Evolutionary conservation across 1,140 invertebrate species (phyloP).

Genomic region (Drosophila willistoni): DNA sequence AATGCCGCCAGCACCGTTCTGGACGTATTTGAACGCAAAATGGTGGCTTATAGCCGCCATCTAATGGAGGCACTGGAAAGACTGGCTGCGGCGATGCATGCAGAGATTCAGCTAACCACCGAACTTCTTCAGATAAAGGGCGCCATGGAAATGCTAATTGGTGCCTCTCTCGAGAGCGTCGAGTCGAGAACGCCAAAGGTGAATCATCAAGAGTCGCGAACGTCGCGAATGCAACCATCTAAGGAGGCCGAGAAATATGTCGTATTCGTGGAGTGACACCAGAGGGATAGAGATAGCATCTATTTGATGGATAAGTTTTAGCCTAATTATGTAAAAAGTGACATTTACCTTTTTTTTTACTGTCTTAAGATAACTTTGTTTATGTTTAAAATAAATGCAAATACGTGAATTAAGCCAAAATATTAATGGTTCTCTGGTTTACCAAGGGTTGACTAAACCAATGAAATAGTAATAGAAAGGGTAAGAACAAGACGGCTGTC

Average conservation of each 20-base stretch:
- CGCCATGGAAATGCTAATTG: conserved; percentile 87
- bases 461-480: too few species aligned
- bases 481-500: too few species aligned
- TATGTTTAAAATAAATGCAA: conserved; percentile 1
- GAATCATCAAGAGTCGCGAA: conserved; percentile 26
- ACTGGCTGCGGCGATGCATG: conserved; percentile 86
- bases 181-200: conserved; percentile 19
- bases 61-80: conserved; percentile 86
- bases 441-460: too few species aligned
- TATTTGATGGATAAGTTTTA: background rate
- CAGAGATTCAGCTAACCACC: conserved; percentile 87
- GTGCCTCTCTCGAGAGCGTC: conserved; percentile 83
- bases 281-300: background rate
- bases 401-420: background rate
- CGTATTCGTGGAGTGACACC: conserved; percentile 51
- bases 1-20: conserved; percentile 90
- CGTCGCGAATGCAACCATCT: conserved; percentile 54
- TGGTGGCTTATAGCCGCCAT: conserved; percentile 81
- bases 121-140: conserved; percentile 87
- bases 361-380: background rate
- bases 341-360: background rate
- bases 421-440: too few species aligned
- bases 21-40: conserved; percentile 87
- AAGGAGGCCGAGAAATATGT: conserved; percentile 51
- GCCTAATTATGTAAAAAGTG: too few species aligned